Evolutionary conservation across 2,888 invertebrate species (phyloP), one percentile per base, ranked within the genome.

Genomic region (Dynastes hyllus): DNA sequence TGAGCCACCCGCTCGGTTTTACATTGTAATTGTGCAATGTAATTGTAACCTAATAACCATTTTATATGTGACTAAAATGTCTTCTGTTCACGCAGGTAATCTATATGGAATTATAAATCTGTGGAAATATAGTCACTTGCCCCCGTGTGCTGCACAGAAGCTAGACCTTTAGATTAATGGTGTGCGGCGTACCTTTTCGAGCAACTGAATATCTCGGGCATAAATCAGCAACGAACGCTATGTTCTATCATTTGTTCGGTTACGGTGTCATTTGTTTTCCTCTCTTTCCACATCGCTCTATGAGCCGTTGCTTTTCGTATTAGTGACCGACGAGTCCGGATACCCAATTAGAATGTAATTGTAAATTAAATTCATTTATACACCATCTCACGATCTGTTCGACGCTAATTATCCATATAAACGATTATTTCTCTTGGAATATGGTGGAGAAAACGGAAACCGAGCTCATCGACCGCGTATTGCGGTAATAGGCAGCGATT

Each of bases 171-270:
- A 85, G 87, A 87, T 87, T 87, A 86, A 87, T 87, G 87, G 86
- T 86, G 86, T 87, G 87, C 86, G 87, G 87, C 86, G 85, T 87
- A 87, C 87, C 87, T 87, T 87, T 87, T 87, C 86, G 85, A 86
- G 61, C 85, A 85, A 86, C 86, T 87, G 87, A 86, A 87, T 87
- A 87, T 87, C 87, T 86, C 83, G 84, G 84, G 87, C 87, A 87
- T 88, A 88, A 88, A 88, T 88, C 88, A 88, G 86, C 51, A 86
- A 85, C 86, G 87, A 83, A 84, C 85, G 84, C 83, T 83, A 82
- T 83, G 84, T 85, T 86, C 86, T 85, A 87, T 88, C 87, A 87
- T 87, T 87, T 87, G 87, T 87, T 86, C 85, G 84, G 84, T 84
- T 81, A 81, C 85, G 84, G 84, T 87, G 86, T 87, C 87, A 87